phyloP scores from a whole-genome alignment of 2,888 invertebrate genomes.

The Bugulina stolonifera region DNA sequence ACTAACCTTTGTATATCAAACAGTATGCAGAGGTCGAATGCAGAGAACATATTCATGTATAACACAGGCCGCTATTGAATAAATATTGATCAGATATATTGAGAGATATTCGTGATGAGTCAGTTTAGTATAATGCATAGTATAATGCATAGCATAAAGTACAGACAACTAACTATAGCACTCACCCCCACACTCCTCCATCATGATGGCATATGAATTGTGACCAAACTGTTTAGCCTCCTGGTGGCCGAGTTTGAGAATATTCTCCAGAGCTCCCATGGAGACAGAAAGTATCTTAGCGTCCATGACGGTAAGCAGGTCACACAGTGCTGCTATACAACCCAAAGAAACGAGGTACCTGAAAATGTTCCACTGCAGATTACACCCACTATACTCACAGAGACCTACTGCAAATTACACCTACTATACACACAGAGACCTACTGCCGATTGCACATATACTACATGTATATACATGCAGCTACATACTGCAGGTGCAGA shows the following conservation, averaged over 20 bases:
- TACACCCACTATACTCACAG: too few species aligned
- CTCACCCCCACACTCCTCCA: slow-evolving; percentile 86
- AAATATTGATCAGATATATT: not conserved
- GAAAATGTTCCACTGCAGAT: slow-evolving; percentile 17
- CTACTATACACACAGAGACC: too few species aligned
- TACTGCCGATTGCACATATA: too few species aligned
- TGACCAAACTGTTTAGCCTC: slow-evolving; percentile 56
- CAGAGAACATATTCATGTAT: not conserved
- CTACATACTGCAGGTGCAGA: too few species aligned
- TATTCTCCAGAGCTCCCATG: slow-evolving; percentile 89
- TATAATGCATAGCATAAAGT: not conserved
- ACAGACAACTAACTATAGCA: not conserved
- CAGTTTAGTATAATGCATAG: not conserved
- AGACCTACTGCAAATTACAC: too few species aligned
- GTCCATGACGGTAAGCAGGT: slow-evolving; percentile 85
- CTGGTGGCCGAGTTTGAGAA: slow-evolving; percentile 72
- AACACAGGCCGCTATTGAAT: not conserved
- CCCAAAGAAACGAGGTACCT: slow-evolving; percentile 61
- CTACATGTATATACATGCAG: too few species aligned
- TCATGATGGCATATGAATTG: slow-evolving; percentile 80
- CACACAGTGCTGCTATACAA: slow-evolving; percentile 86
- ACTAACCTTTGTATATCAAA: too few species aligned
- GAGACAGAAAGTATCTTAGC: slow-evolving; percentile 88
- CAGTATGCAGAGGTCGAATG: too few species aligned
- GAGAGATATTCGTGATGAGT: not conserved